Evolutionary conservation across 2,888 invertebrate genomes (phyloP).

Genomic region (Cybosia mesomella): DNA sequence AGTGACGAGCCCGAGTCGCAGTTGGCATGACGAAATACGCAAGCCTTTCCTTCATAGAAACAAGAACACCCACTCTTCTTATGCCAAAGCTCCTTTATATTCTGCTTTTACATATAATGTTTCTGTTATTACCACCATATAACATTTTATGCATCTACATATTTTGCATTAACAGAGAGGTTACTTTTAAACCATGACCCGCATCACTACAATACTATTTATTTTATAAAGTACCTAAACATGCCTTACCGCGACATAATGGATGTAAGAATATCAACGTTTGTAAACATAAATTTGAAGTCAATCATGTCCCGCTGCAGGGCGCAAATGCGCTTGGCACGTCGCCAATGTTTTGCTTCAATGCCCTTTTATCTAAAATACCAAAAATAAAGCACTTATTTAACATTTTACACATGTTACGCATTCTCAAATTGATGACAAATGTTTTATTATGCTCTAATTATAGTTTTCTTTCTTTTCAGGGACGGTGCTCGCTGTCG

Average conservation of each 20-base stretch:
- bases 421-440: conserved; percentile 55
- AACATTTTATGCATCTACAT: conserved; percentile 45
- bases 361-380: conserved; percentile 75
- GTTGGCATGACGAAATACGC: conserved; percentile 48
- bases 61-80: conserved; percentile 55
- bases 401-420: conserved; percentile 70
- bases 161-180: conserved; percentile 23
- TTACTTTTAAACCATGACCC: conserved; percentile 39
- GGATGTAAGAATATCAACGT: conserved; percentile 59
- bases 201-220: not conserved
- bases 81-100: conserved; percentile 52
- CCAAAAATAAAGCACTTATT: conserved; percentile 74
- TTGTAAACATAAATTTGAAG: conserved; percentile 72
- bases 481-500: conserved; percentile 91
- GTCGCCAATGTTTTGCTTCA: conserved; percentile 71
- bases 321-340: conserved; percentile 72
- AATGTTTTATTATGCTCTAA: conserved; percentile 54
- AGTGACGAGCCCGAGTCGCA: conserved; percentile 56
- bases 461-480: conserved; percentile 74
- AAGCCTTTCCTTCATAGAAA: conserved; percentile 61
- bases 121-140: conserved; percentile 48
- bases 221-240: conserved; percentile 9
- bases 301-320: conserved; percentile 65
- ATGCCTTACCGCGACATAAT: conserved; percentile 18
- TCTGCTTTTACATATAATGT: conserved; percentile 46